Percentiles rank a stretch among this genome's conserved stretches.
Conservation (phyloP, 64 coral and sea anemone species). For the Montipora foliosa region DNA sequence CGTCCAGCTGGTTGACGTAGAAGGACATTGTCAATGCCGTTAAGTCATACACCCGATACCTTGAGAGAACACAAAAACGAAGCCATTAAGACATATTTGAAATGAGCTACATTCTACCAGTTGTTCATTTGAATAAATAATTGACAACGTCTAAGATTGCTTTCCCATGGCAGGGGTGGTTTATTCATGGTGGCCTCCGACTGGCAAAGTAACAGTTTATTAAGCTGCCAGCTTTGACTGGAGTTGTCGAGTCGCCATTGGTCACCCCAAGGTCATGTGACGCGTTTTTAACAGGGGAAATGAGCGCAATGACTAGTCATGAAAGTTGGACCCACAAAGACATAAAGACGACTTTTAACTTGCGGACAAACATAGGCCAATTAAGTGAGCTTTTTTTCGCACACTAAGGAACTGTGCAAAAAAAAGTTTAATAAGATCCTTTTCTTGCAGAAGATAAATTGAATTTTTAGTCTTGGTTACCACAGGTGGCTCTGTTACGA, state of each 20-base stretch:
- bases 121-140: slow-evolving; percentile 35
- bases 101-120: slow-evolving; percentile 51
- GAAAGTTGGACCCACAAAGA: too few relatives aligned
- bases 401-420: too few relatives aligned
- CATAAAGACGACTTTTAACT: too few relatives aligned
- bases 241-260: slow-evolving; percentile 42
- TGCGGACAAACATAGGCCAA: too few relatives aligned
- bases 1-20: not conserved
- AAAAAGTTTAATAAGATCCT: too few relatives aligned
- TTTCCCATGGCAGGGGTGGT: slow-evolving; percentile 44
- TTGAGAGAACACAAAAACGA: not conserved
- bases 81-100: slow-evolving; percentile 61
- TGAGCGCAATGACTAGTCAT: too few relatives aligned
- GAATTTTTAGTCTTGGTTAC: too few relatives aligned
- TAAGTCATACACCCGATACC: not conserved
- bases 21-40: not conserved
- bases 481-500: too few relatives aligned
- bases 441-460: too few relatives aligned
- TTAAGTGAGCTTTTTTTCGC: too few relatives aligned
- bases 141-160: not conserved
- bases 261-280: not conserved
- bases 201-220: slow-evolving; percentile 39
- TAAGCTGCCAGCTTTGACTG: not conserved
- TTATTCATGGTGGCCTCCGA: slow-evolving; percentile 36
- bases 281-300: not conserved